These are phyloP conservation scores for Euzophera pinguis DNA, from an alignment of 2,888 invertebrate species.

Conservation along the genomic window DNA sequence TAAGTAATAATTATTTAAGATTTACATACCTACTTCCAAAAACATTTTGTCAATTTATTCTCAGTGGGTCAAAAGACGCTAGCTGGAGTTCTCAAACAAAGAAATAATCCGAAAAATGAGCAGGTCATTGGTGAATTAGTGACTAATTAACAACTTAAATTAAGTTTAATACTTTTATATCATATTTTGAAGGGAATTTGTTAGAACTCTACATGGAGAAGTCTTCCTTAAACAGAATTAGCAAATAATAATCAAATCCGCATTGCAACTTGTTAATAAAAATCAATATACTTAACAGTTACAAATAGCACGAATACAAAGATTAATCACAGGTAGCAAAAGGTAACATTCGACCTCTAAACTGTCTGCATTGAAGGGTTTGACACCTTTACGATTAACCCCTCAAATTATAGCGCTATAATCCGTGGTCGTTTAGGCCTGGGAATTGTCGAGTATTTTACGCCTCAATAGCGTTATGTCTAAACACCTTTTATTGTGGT, in stretches of 20 bases:
- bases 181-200: too few relatives aligned
- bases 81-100: too few relatives aligned
- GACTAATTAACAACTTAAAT: too few relatives aligned
- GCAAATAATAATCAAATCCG: not conserved
- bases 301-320: not conserved
- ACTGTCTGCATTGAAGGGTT: conserved; percentile 50
- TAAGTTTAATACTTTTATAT: too few relatives aligned
- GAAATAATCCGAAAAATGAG: too few relatives aligned
- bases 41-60: too few relatives aligned
- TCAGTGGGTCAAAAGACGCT: too few relatives aligned
- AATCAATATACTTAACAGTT: not conserved
- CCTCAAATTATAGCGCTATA: conserved; percentile 32
- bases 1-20: too few relatives aligned
- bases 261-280: not conserved
- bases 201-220: too few relatives aligned
- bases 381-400: conserved; percentile 52
- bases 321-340: conserved; percentile 38
- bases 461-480: conserved; percentile 55
- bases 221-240: too few relatives aligned
- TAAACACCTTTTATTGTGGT: conserved; percentile 60
- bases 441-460: conserved; percentile 66
- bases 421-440: conserved; percentile 39
- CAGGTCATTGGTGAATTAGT: too few relatives aligned
- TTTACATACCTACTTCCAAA: too few relatives aligned
- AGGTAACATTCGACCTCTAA: conserved; percentile 31